These are phyloP conservation scores for Parasteatoda tepidariorum DNA, from an alignment of 1,140 invertebrate species.

Conservation along the genomic window DNA sequence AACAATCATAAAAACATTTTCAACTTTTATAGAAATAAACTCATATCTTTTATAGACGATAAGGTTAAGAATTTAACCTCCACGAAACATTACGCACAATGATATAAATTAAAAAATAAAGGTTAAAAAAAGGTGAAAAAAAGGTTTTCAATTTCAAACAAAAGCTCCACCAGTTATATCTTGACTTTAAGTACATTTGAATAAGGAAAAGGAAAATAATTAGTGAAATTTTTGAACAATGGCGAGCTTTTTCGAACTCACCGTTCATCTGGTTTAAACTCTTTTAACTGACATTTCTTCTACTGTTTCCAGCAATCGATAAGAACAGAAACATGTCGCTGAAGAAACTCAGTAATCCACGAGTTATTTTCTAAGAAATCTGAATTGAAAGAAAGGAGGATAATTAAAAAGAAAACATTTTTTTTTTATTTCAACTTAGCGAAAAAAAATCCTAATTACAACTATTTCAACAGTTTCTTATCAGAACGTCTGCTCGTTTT, in stretches of 20 bases:
- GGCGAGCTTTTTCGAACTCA: background rate
- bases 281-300: background rate
- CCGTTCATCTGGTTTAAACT: background rate
- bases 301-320: background rate
- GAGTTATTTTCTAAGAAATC: constrained; percentile 51
- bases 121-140: background rate
- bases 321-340: constrained; percentile 38
- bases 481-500: constrained; percentile 28
- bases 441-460: constrained; percentile 44
- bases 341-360: constrained; percentile 41
- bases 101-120: background rate
- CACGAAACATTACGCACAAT: constrained; percentile 36
- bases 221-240: constrained; percentile 49
- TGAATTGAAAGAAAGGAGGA: constrained; percentile 40
- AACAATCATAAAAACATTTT: constrained; percentile 36
- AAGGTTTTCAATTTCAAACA: constrained; percentile 22
- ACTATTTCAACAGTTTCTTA: constrained; percentile 50
- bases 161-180: constrained; percentile 33
- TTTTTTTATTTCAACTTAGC: background rate
- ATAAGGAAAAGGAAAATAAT: constrained; percentile 38
- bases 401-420: constrained; percentile 46
- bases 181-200: constrained; percentile 26
- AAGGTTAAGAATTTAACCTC: constrained; percentile 47
- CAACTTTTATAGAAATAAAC: constrained; percentile 33
- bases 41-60: constrained; percentile 15